phyloP scores from a whole-genome alignment of 2,888 invertebrate species.

The Tanytarsus gracilentus region DNA sequence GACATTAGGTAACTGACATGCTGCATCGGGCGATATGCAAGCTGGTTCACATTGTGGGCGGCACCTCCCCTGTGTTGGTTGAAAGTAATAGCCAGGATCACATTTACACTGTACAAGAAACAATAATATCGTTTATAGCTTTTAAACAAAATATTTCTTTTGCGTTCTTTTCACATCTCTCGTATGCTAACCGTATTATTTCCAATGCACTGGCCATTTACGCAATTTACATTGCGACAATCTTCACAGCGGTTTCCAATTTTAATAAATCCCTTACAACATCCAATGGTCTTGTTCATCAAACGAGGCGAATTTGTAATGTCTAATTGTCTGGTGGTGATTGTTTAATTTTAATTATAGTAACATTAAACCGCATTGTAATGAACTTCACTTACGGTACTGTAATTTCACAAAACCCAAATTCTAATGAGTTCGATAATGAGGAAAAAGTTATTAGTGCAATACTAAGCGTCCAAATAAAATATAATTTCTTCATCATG shows the following conservation, averaged over 20 bases:
- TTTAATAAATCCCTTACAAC: slow-evolving; percentile 12
- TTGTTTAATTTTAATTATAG: not conserved
- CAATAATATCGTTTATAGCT: not conserved
- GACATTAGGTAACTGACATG: slow-evolving; percentile 40
- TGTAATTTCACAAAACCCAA: not conserved
- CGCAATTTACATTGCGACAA: slow-evolving; percentile 1
- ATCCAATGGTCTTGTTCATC: not conserved
- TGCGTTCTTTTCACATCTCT: not conserved
- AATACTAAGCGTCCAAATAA: not conserved
- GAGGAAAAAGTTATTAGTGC: not conserved
- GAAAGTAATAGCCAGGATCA: slow-evolving; percentile 27
- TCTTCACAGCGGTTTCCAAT: too few species aligned
- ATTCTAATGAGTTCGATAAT: not conserved
- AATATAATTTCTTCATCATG: not conserved
- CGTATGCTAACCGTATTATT: slow-evolving; percentile 1
- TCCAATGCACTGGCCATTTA: not conserved
- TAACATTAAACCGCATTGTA: not conserved
- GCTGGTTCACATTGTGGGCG: slow-evolving; percentile 35
- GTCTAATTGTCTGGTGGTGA: not conserved
- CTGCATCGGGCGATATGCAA: slow-evolving; percentile 37
- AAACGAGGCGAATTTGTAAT: not conserved
- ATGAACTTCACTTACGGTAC: not conserved
- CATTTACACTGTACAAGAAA: slow-evolving; percentile 6
- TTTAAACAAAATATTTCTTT: not conserved
- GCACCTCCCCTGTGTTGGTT: slow-evolving; percentile 32